Base-by-base conservation (phyloP, 2,797 vertebrate genomes). In the Rhadinocentrus ornatus region DNA sequence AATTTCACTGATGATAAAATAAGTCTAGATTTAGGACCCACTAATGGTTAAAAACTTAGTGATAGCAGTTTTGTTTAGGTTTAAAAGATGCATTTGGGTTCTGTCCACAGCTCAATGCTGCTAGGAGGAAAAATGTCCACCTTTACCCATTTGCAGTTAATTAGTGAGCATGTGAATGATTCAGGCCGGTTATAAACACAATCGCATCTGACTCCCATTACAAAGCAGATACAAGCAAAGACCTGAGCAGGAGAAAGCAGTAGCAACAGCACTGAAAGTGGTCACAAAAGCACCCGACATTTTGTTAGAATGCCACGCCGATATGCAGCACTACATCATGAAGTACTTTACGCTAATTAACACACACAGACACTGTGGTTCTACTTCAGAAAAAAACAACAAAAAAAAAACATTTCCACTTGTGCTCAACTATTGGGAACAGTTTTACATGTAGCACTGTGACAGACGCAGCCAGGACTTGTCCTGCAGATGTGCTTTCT, bases 131-230 rank as follows among this genome's bases (percentile, higher is more conserved):
- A 94, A 93, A 94, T 82, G 91, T 94, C 89, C 84, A 81, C 89
- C 69, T 94, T 93, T 92, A 91, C 78, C 82, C 93, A 92, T 95
- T 96, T 92, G 92, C 89, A 91, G 93, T 90, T 96, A 95, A 96
- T 97, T 96, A 96, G 93, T 86, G 89, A 54, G 75, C 85, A 91
- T 93, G 93, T 88, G 86, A 87, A 88, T 90, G 92, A 87, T 88
- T 92, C 66, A 60, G 34, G 83, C 55, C 88, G 91, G 91, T 84
- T 94, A 93, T 96, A 96, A 97, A 97, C 95, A 96, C 75, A 12
- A 26, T 65, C 86, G 77, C 96, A 96, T 95, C 95, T 97, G 96
- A 96, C 91, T 95, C 92, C 94, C 94, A 96, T 97, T 97, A 97
- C 91, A 93, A 93, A 91, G 93, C 94, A 93, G 92, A 93, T 94